These are phyloP conservation scores for Dendrophyllia cribrosa DNA, from an alignment of 64 coral and sea anemone genomes.

Conservation along the genomic window DNA sequence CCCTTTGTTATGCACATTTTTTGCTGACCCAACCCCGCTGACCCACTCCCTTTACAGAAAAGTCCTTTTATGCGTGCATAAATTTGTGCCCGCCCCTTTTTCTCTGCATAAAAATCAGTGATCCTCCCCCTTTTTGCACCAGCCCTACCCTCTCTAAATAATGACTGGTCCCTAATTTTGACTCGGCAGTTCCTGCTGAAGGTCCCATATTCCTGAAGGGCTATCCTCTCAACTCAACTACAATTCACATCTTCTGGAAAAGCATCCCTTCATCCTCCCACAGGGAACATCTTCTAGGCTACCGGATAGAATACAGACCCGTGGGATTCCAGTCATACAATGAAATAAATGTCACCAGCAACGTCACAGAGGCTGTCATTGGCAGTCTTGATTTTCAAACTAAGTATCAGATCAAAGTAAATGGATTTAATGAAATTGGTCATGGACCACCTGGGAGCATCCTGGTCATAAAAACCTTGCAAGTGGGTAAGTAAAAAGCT, in stretches of 20 bases:
- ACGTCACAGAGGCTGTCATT: neutral
- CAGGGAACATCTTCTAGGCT: neutral
- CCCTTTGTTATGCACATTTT: too few species aligned
- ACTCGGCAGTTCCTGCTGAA: neutral
- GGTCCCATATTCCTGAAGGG: neutral
- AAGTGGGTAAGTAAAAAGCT: neutral
- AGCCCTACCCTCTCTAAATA: too few species aligned
- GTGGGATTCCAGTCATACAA: neutral
- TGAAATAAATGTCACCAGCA: neutral
- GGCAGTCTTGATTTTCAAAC: neutral
- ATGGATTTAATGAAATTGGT: constrained; percentile 7
- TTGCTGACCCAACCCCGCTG: too few species aligned
- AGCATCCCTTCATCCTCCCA: neutral
- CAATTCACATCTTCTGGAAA: neutral
- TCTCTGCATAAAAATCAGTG: too few species aligned
- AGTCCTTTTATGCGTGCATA: too few species aligned
- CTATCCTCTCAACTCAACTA: constrained; percentile 15
- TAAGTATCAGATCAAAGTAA: neutral
- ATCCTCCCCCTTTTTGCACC: too few species aligned
- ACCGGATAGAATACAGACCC: neutral
- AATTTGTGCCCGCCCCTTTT: too few species aligned
- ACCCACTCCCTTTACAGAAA: too few species aligned
- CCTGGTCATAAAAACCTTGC: neutral
- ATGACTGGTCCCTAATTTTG: neutral
- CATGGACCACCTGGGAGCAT: neutral